Base-by-base conservation (phyloP, 2,797 vertebrate genomes). In the Phataginus tetradactyla region DNA sequence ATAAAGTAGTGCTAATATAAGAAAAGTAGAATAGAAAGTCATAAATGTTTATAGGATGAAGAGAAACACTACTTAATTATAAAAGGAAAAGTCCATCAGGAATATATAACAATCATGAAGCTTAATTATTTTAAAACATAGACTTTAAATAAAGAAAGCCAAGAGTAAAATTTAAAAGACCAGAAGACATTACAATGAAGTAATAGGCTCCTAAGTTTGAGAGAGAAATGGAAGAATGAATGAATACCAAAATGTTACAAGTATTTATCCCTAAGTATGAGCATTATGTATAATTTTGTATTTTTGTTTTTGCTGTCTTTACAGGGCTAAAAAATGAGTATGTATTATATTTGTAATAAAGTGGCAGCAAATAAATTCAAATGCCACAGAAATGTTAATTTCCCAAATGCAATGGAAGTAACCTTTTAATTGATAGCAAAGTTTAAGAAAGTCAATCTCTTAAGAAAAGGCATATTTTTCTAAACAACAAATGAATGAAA, bases 101-200 rank as follows among this genome's bases (percentile, higher is more conserved):
- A 69, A 88, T 27, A 39, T 45, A 20, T 12, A 64, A 72, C 11
- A 84, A n/a, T 39, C 11, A 18, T 4, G 37, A 79, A 78, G 63
- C n/a, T 79, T 69, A 77, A 71, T 84, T 78, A 64, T 57, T 85
- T 85, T 57, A 85, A 84, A 93, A 69, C 53, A 69, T 45, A 68
- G 42, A 63, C 69, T 83, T 14, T 72, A 57, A 61, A 74, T 42
- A 77, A 61, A 61, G 21, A 45, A 63, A 77, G 9, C 7, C 53
- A 78, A 49, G 45, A 84, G 42, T 25, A 78, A 86, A 78, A 51
- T 34, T 61, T n/a, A 32, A 53, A 71, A 79, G 21, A 27, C 55
- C 75, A 72, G 74, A 80, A 27, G 42, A 61, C 7, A 87, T 42
- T 59, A 81, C 32, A 71, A 42, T 78, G 77, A 78, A 90, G 27